phyloP scores from a whole-genome alignment of 2,797 vertebrate genomes.

The Gymnopithys bicolor region DNA sequence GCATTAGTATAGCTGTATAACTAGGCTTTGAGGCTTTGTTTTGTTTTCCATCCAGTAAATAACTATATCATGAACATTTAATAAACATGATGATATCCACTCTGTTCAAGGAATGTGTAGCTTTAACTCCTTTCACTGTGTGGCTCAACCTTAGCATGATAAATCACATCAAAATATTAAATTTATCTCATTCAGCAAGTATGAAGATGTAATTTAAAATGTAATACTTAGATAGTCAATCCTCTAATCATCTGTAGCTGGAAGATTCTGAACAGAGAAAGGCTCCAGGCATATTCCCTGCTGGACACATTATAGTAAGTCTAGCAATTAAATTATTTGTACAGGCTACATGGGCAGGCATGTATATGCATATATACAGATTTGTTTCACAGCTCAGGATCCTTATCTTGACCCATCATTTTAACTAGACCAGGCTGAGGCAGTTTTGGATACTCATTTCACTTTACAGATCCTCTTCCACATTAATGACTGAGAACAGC shows the following conservation, averaged over 20 bases:
- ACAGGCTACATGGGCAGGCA: neutral
- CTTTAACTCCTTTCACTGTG: neutral
- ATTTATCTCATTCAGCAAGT: neutral
- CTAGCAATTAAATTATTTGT: constrained; percentile 5
- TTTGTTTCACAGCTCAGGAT: neutral
- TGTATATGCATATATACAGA: neutral
- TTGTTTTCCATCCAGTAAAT: neutral
- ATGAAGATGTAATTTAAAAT: neutral
- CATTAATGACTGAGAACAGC: constrained; percentile 21
- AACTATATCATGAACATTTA: neutral
- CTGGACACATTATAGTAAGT: neutral
- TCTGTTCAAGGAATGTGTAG: neutral
- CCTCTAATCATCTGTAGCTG: neutral
- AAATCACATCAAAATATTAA: constrained; percentile 18
- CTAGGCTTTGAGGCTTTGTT: neutral
- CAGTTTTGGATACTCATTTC: neutral
- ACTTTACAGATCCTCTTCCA: constrained; percentile 33
- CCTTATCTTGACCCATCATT: neutral
- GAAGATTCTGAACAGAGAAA: neutral
- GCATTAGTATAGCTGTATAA: neutral
- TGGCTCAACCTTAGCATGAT: neutral
- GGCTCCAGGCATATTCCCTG: neutral
- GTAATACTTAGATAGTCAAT: neutral
- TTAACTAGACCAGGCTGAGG: neutral
- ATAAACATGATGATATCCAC: neutral